Percentiles rank a stretch among this genome's conserved stretches.
These are phyloP conservation scores for Gastrophysa polygoni DNA, from an alignment of 2,888 invertebrate genomes.

Conservation along the genomic window DNA sequence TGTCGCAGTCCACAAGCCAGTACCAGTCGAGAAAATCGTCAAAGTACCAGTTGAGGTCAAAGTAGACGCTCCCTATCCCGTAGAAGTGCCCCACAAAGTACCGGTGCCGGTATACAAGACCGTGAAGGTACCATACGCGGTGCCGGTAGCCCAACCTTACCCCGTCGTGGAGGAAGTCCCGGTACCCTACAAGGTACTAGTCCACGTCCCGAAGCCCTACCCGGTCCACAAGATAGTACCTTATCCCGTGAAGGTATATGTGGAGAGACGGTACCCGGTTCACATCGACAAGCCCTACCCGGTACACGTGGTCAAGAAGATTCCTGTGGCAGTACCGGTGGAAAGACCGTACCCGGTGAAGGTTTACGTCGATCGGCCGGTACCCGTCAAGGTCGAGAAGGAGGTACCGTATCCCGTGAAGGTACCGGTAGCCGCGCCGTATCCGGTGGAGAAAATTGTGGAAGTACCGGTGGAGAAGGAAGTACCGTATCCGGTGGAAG, in stretches of 20 bases:
- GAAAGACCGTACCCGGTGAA: slow-evolving; percentile 66
- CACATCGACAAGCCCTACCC: slow-evolving; percentile 77
- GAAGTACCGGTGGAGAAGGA: slow-evolving; percentile 76
- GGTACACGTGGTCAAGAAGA: slow-evolving; percentile 47
- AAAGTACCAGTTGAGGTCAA: slow-evolving; percentile 68
- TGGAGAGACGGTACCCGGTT: slow-evolving; percentile 61
- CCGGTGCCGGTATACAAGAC: slow-evolving; percentile 38
- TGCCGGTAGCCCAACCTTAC: slow-evolving; percentile 68
- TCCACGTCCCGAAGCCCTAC: slow-evolving; percentile 73
- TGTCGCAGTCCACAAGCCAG: slow-evolving; percentile 65
- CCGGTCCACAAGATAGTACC: slow-evolving; percentile 75
- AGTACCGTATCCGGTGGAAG: slow-evolving; percentile 68
- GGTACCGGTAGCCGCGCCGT: slow-evolving; percentile 74
- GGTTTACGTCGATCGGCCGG: slow-evolving; percentile 69
- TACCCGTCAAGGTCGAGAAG: slow-evolving; percentile 70
- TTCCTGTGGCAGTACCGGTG: slow-evolving; percentile 65
- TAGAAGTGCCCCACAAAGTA: slow-evolving; percentile 65
- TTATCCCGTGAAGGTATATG: slow-evolving; percentile 65
- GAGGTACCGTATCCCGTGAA: slow-evolving; percentile 78
- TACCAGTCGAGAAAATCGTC: slow-evolving; percentile 75
- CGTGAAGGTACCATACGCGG: slow-evolving; percentile 34
- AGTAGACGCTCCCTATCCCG: slow-evolving; percentile 64
- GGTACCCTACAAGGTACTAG: slow-evolving; percentile 70
- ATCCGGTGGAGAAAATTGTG: slow-evolving; percentile 71
- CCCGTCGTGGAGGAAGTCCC: slow-evolving; percentile 75